Base-by-base conservation (phyloP, 64 coral and sea anemone species). In the Montipora foliosa region DNA sequence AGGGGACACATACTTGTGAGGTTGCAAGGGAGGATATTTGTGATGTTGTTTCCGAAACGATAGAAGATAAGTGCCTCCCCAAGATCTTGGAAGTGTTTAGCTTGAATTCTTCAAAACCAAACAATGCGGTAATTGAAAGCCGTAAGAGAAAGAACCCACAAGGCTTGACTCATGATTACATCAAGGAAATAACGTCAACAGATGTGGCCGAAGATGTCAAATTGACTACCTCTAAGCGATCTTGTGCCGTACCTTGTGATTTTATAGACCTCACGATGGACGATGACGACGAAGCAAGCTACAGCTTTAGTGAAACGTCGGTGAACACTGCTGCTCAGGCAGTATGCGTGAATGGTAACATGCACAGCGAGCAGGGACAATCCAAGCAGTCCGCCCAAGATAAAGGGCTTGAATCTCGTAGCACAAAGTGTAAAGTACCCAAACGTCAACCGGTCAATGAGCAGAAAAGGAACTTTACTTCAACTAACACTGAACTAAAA, bases 51-150 rank as follows among this genome's bases (percentile, higher is more conserved):
- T 70, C 16, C 0, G 29, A 86, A 59, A 66, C 17, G 10, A 71
- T 45, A 58, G 64, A 71, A 16, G 19, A 70, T 29, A 21, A 49
- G 6, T 21, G 17, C 3, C 29, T 86, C 47, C 82, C 82, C 13
- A 70, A 86, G 66, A 86, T 86, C 19, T 14, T 86, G 45, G 66
- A 69, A 13, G 82, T 86, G 5, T 86, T 70, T 22, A 86, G 82
- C n/a, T 51, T 86, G 64, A 71, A 86, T 70, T 86, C 66, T 37
- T 0, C 19, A 1, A 46, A 81, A 60, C 5, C 16, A 78, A 12
- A 78, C 17, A 15, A 1, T 9, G 8, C 8, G 8, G 59, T 14
- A 8, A 83, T 13, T 17, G 59, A 4, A 67, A 83, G 10, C 59
- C 57, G 58, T 5, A 70, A 50, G 3, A 49, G 46, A 9, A 70